phyloP scores from a whole-genome alignment of 2,888 invertebrate species.

The Mantis religiosa region DNA sequence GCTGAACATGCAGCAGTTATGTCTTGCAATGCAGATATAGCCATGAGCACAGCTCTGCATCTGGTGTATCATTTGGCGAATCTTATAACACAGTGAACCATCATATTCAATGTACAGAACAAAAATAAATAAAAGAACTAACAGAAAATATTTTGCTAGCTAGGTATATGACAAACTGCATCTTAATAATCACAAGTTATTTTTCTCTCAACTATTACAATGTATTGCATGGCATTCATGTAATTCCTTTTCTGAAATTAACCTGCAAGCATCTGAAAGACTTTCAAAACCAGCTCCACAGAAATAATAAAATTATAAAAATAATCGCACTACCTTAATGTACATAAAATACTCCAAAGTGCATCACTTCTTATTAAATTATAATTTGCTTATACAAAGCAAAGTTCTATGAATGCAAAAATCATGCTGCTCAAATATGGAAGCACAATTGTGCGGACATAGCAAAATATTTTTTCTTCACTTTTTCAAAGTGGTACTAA shows the following conservation, averaged over 20 bases:
- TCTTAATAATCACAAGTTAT: not conserved
- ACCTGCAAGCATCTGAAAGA: not conserved
- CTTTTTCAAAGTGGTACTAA: not conserved
- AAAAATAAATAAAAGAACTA: not conserved
- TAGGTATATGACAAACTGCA: not conserved
- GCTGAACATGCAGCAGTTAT: not conserved
- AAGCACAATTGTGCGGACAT: constrained; percentile 21
- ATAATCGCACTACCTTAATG: constrained; percentile 5
- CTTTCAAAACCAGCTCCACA: not conserved
- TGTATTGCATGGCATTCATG: not conserved
- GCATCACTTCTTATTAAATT: not conserved
- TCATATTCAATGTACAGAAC: not conserved
- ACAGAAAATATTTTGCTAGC: not conserved
- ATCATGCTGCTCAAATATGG: constrained; percentile 7
- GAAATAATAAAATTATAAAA: not conserved
- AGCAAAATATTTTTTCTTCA: constrained; percentile 6
- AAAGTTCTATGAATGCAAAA: not conserved
- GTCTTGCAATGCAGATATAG: not conserved
- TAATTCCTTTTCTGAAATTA: not conserved
- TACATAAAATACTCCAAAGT: not conserved
- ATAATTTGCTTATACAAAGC: not conserved
- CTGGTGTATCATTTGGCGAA: not conserved
- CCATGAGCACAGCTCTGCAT: not conserved
- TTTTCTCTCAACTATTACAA: not conserved
- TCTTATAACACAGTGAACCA: not conserved